Percentiles rank a stretch among this genome's conserved stretches.
These are phyloP conservation scores for Gortyna flavago DNA, from an alignment of 2,888 invertebrate species.

Conservation along the genomic window DNA sequence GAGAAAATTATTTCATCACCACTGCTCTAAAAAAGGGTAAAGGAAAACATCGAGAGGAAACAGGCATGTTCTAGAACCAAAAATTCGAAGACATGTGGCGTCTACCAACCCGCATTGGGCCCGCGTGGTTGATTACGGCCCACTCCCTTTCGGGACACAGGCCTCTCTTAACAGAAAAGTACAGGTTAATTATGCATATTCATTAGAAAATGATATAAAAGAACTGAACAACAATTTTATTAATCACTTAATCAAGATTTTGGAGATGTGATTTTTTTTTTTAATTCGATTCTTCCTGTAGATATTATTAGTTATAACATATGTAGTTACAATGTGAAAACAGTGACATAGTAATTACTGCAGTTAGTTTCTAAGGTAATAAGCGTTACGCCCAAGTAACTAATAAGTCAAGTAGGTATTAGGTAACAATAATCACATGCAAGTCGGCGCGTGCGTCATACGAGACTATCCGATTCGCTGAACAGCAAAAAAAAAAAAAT, in stretches of 20 bases:
- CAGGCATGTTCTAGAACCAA: not conserved
- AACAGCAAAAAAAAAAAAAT: not conserved
- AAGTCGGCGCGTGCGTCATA: constrained; percentile 25
- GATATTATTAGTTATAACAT: not conserved
- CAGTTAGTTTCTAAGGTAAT: not conserved
- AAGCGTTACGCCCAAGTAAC: not conserved
- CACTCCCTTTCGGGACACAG: no score
- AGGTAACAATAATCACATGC: constrained; percentile 5
- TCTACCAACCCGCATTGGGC: not conserved
- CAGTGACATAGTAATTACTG: not conserved
- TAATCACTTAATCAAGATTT: not conserved
- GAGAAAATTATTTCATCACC: not conserved
- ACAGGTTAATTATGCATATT: no score
- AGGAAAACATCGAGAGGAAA: not conserved
- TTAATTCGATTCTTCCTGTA: no score
- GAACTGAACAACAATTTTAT: not conserved
- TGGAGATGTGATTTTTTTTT: not conserved
- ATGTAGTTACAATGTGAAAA: not conserved
- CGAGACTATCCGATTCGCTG: constrained; percentile 1
- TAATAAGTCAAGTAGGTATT: constrained; percentile 1
- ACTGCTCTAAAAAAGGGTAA: not conserved
- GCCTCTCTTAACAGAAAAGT: no score
- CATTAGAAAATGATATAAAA: not conserved
- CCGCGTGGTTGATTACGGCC: no score
- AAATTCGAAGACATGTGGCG: not conserved